phyloP scores from a whole-genome alignment of 2,797 vertebrate genomes.

The Protonibea diacanthus region DNA sequence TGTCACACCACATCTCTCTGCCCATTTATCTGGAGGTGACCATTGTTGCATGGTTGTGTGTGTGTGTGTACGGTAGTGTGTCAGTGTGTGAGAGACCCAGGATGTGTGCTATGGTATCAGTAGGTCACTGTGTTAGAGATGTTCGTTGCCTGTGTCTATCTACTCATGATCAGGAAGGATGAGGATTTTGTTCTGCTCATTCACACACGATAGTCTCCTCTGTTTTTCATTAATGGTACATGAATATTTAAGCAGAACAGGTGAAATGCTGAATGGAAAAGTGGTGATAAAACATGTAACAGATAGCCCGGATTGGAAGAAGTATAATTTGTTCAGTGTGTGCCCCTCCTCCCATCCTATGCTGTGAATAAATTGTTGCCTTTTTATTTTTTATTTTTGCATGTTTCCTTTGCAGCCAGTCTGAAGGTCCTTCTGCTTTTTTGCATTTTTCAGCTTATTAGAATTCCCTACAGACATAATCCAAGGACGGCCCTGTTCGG shows the following conservation, averaged over 20 bases:
- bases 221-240: slow-evolving; percentile 8
- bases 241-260: neutral
- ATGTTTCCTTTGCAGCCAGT: slow-evolving; percentile 32
- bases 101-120: slow-evolving; percentile 60
- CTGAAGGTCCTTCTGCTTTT: slow-evolving; percentile 55
- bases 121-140: slow-evolving; percentile 65
- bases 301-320: slow-evolving; percentile 8
- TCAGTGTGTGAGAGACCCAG: slow-evolving; percentile 29
- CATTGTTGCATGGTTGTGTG: slow-evolving; percentile 43
- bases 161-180: neutral
- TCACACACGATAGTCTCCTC: neutral
- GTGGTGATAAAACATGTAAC: neutral
- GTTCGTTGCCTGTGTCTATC: slow-evolving; percentile 36
- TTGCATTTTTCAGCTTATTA: slow-evolving; percentile 63
- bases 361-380: slow-evolving; percentile 12
- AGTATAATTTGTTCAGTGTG: neutral
- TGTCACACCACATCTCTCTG: slow-evolving; percentile 69
- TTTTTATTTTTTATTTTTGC: slow-evolving; percentile 16
- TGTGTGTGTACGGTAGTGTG: slow-evolving; percentile 14
- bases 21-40: slow-evolving; percentile 72
- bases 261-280: neutral
- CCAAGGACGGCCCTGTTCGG: slow-evolving; percentile 60
- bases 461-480: slow-evolving; percentile 63
- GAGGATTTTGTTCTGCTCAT: neutral
- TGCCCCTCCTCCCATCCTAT: neutral